phyloP scores from a whole-genome alignment of 1,140 invertebrate genomes.

The Meloidogyne chitwoodi region DNA sequence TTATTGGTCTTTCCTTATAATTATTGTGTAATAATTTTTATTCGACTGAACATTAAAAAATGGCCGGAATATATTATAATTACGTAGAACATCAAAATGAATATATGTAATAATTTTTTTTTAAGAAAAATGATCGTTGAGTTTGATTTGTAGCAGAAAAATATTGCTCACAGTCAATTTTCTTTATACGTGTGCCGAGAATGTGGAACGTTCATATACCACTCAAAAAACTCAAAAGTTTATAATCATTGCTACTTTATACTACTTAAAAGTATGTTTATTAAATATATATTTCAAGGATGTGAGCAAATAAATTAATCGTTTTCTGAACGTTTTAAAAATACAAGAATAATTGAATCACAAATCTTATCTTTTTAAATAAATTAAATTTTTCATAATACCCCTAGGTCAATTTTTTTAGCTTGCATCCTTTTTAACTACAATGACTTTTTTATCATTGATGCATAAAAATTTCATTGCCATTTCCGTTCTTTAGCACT shows the following conservation, averaged over 20 bases:
- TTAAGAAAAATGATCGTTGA: neutral
- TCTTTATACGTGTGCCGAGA: neutral
- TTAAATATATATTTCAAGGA: too few species aligned
- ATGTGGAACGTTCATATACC: neutral
- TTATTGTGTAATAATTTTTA: neutral
- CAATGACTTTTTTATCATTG: neutral
- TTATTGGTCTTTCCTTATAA: neutral
- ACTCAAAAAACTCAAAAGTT: neutral
- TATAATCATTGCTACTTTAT: neutral
- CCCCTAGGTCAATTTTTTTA: too few species aligned
- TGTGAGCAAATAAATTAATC: too few species aligned
- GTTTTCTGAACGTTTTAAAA: too few species aligned
- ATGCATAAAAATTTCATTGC: constrained; percentile 5
- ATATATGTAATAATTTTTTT: neutral
- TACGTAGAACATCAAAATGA: neutral
- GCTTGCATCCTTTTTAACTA: too few species aligned
- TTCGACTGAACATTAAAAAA: neutral
- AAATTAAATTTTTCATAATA: too few species aligned
- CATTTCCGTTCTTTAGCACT: constrained; percentile 36
- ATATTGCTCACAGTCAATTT: neutral
- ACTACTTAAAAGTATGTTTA: too few species aligned
- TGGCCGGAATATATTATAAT: neutral
- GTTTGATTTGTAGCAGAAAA: neutral
- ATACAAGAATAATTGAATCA: too few species aligned
- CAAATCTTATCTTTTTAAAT: too few species aligned